A percentile compares a stretch with the other conserved stretches of the same genome.
These are phyloP conservation scores for Aldrovandia affinis DNA, from an alignment of 2,797 vertebrate species.

Conservation along the genomic window DNA sequence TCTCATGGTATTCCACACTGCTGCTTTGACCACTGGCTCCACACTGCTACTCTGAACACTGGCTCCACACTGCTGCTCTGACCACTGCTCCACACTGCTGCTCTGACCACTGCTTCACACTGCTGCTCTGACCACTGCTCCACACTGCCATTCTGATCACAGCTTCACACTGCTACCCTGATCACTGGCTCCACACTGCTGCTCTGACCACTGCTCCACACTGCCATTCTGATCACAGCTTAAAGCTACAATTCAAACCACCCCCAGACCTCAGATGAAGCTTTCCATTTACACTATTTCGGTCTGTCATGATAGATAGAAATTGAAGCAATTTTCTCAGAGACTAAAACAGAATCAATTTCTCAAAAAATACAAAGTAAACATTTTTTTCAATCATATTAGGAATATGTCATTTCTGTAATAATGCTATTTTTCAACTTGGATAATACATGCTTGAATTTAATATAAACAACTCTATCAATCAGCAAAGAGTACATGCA, in stretches of 20 bases:
- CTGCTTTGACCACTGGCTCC: not conserved
- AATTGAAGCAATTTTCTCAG: constrained; percentile 79
- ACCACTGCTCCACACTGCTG: constrained; percentile 45
- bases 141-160: not conserved
- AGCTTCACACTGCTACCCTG: not conserved
- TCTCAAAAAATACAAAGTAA: constrained; percentile 54
- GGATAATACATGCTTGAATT: constrained; percentile 53
- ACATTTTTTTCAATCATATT: constrained; percentile 60
- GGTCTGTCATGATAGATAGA: constrained; percentile 80
- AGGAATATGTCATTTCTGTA: constrained; percentile 72
- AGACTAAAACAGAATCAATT: constrained; percentile 61
- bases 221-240: constrained; percentile 40
- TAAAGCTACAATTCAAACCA: constrained; percentile 46
- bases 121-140: not conserved
- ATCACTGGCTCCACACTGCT: constrained; percentile 24
- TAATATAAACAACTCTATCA: constrained; percentile 69
- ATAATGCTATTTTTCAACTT: constrained; percentile 70
- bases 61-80: constrained; percentile 33
- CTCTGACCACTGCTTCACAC: constrained; percentile 32
- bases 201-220: constrained; percentile 41
- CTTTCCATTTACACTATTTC: constrained; percentile 64
- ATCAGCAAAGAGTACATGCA: constrained; percentile 32
- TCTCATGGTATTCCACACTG: not conserved
- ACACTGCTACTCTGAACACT: not conserved
- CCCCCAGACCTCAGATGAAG: constrained; percentile 61